These are phyloP conservation scores for Mystacornis crossleyi DNA, from an alignment of 2,113 vertebrate genomes.

Conservation along the genomic window DNA sequence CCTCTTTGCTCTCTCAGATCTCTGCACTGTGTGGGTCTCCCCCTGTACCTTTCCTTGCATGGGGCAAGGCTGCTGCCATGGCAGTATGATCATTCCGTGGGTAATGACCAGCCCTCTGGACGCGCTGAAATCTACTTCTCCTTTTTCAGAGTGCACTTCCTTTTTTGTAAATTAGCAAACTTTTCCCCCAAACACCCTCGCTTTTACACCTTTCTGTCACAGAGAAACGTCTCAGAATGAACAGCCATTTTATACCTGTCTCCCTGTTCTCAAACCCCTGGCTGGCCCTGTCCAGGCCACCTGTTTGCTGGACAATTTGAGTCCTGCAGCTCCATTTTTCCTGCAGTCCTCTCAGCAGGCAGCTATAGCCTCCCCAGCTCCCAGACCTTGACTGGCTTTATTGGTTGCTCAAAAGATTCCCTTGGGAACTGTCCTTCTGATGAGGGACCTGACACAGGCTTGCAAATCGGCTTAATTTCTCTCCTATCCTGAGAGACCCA, in stretches of 20 bases:
- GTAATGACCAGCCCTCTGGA: background rate
- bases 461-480: background rate
- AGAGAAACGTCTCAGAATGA: background rate
- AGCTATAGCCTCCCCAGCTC: background rate
- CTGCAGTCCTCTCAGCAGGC: background rate
- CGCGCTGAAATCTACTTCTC: background rate
- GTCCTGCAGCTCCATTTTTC: background rate
- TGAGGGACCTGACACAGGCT: background rate
- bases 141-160: background rate
- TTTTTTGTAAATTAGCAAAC: background rate
- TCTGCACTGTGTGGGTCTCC: background rate
- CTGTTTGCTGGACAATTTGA: background rate
- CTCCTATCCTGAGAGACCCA: background rate
- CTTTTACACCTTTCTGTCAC: background rate
- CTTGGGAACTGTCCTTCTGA: rapidly evolving
- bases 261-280: background rate
- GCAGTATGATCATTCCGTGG: background rate
- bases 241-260: background rate
- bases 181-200: background rate
- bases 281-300: background rate
- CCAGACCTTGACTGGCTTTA: background rate
- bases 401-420: background rate
- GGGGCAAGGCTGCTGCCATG: background rate
- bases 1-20: background rate
- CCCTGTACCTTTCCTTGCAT: background rate